A percentile compares a stretch with the other conserved stretches of the same genome.
Evolutionary conservation across 1,140 invertebrate species (phyloP).

Genomic region (Phortica variegata): DNA sequence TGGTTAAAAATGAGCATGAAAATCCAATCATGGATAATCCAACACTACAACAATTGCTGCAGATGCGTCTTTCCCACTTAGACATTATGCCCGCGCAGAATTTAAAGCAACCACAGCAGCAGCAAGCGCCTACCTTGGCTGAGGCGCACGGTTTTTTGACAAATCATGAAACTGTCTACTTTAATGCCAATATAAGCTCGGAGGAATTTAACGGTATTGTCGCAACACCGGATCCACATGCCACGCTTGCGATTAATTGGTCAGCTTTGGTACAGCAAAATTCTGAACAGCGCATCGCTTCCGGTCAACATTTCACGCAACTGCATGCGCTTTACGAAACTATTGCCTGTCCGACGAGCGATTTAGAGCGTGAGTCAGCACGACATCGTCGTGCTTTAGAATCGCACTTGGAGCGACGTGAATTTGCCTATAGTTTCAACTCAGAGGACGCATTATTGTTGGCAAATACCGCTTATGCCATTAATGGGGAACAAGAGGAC

Average conservation of each 20-base stretch:
- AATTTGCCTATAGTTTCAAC: constrained; percentile 26
- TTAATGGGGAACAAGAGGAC: constrained; percentile 26
- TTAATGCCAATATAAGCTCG: constrained; percentile 41
- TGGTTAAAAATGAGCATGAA: constrained; percentile 13
- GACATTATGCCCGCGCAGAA: constrained; percentile 28
- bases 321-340: constrained; percentile 45
- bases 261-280: constrained; percentile 31
- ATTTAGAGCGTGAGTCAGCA: constrained; percentile 9
- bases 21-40: constrained; percentile 25
- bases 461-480: constrained; percentile 17
- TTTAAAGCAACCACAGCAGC: constrained; percentile 25
- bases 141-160: constrained; percentile 44
- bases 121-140: constrained; percentile 19
- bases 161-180: constrained; percentile 48
- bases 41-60: constrained; percentile 26
- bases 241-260: constrained; percentile 43
- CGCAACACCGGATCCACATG: constrained; percentile 36
- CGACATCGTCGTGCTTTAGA: constrained; percentile 16
- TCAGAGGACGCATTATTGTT: constrained; percentile 15
- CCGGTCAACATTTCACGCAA: constrained; percentile 49
- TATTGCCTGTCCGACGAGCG: constrained; percentile 24
- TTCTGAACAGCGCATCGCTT: constrained; percentile 29
- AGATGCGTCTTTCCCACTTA: constrained; percentile 32
- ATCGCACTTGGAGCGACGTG: too few species aligned
- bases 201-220: constrained; percentile 52